A percentile compares a stretch with the other conserved stretches of the same genome.
Evolutionary conservation across 1,140 invertebrate genomes (phyloP).

Genomic region (Pseudomyrmex flavicornis): DNA sequence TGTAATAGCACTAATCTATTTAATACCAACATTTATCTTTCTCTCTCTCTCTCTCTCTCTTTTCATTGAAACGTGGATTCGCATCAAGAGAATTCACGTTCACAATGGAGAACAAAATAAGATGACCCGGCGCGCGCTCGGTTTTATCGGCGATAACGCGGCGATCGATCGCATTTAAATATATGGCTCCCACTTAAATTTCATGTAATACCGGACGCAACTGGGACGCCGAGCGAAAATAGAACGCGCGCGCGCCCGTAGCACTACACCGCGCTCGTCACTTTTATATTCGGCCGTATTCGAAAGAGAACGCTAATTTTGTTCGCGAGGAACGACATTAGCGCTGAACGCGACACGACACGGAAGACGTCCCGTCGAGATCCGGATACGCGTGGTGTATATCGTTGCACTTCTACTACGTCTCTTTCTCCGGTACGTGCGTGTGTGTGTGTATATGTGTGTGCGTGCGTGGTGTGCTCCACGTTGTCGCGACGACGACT

Average conservation of each 20-base stretch:
- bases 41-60: neutral
- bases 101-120: conserved; percentile 31
- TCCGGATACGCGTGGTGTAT: conserved; percentile 31
- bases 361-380: conserved; percentile 41
- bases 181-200: conserved; percentile 55
- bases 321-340: conserved; percentile 26
- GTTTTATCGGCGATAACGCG: conserved; percentile 37
- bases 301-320: conserved; percentile 31
- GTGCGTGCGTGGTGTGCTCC: neutral
- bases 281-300: conserved; percentile 40
- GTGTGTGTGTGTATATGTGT: neutral
- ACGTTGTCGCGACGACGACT: conserved; percentile 26
- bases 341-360: conserved; percentile 1
- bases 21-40: no score
- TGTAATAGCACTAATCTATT: no score
- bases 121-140: conserved; percentile 25
- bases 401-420: neutral
- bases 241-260: conserved; percentile 34
- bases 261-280: no score
- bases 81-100: no score
- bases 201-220: conserved; percentile 50
- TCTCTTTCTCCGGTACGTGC: no score
- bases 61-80: neutral
- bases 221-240: conserved; percentile 47
- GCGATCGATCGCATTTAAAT: conserved; percentile 57